Evolutionary conservation across 2,113 vertebrate species (phyloP), one percentile per base, ranked within the genome.

Genomic region (Pygoscelis adeliae): DNA sequence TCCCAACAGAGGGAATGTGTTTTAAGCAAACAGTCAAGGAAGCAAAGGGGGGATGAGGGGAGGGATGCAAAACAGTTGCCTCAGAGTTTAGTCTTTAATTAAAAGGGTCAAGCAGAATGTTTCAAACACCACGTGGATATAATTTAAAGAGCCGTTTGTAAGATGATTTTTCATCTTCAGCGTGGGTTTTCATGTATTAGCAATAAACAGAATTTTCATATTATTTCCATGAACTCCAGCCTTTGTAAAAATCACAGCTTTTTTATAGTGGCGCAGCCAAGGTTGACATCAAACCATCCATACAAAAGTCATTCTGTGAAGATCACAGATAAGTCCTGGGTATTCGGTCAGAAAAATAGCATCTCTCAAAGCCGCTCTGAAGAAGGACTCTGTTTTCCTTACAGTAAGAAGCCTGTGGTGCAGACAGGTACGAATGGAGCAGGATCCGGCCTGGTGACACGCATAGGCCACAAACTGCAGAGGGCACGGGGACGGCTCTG

Each of bases 71-170:
- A 76, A 71, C 44, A 84, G 56, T 55, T 76, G 61, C 79, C 55
- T 93, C 5, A 7, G 53, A 85, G 46, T 94, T 93, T 67, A 67
- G n/a, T 67, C 65, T 59, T 87, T 89, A 91, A 94, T 91, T 95
- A 89, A 91, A 88, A 94, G 49, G 58, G 67, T 38, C 10, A 23
- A 97, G 88, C 83, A 80, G 74, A 93, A 90, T 4, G 32, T 88
- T 96, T 93, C 5, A 0, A 93, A 73, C 56, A 89, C 74, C 95
- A 93, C 46, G 14, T 26, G 80, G 85, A 50, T 77, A 46, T 74
- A 73, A 96, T 88, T 93, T 77, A 83, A 89, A 92, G 46, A 97
- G 85, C 67, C 50, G 59, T 83, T 73, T 80, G 53, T 69, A 90
- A 85, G 66, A 95, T 27, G 53, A 83, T 52, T 69, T 97, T 88